Evolutionary conservation across 2,113 vertebrate species (phyloP).

Genomic region (Paraplagusia blochii): DNA sequence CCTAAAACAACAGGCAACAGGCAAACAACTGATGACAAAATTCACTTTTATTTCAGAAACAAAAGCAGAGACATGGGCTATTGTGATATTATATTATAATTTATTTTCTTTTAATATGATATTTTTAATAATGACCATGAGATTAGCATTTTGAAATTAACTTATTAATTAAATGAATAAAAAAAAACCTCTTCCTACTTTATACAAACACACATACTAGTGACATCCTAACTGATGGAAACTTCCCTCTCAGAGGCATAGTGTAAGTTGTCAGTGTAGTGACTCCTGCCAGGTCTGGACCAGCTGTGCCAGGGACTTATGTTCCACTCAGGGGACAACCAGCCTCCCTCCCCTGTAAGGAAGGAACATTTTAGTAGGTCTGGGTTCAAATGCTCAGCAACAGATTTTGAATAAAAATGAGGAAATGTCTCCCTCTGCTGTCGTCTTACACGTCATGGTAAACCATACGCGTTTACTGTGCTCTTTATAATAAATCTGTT

Average conservation of each 20-base stretch:
- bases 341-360: constrained; percentile 25
- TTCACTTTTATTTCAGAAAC: neutral
- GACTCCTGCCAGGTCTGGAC: constrained; percentile 57
- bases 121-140: constrained; percentile 8
- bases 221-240: constrained; percentile 60
- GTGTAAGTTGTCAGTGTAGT: constrained; percentile 49
- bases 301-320: constrained; percentile 57
- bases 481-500: no score
- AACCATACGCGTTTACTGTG: no score
- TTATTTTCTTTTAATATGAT: constrained; percentile 1
- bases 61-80: neutral
- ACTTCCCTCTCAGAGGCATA: constrained; percentile 48
- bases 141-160: constrained; percentile 26
- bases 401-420: constrained; percentile 23
- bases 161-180: constrained; percentile 30
- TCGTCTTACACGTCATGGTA: no score
- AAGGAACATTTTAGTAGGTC: constrained; percentile 18
- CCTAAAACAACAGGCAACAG: no score
- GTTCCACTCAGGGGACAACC: constrained; percentile 59
- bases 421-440: constrained; percentile 70
- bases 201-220: constrained; percentile 9
- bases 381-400: constrained; percentile 33
- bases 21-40: neutral
- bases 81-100: constrained; percentile 12
- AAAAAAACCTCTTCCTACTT: constrained; percentile 1